Conservation (phyloP, 2,113 vertebrate genomes). For the Anoura caudifer region DNA sequence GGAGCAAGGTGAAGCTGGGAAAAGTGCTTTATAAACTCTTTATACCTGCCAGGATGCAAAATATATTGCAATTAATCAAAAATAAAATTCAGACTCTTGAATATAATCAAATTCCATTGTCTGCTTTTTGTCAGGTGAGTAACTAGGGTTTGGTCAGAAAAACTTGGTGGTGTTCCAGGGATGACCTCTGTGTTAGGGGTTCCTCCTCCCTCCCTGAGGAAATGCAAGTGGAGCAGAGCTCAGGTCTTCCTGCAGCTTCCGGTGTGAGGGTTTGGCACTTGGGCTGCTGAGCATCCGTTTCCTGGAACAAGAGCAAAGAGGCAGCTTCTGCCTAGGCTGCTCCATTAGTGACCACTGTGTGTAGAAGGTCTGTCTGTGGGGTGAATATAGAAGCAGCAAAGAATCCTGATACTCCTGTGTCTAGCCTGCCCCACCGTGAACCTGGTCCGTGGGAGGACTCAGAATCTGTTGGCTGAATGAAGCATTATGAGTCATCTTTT, state of each 20-base stretch:
- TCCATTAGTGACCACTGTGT: not conserved
- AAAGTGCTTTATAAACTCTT: not conserved
- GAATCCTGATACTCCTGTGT: not conserved
- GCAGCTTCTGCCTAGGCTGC: not conserved
- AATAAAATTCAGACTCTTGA: not conserved
- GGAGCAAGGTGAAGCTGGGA: not conserved
- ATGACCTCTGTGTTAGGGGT: not conserved
- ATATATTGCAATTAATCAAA: not conserved
- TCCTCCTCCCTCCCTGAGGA: not conserved
- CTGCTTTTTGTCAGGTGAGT: not conserved
- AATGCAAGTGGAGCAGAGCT: too few relatives aligned
- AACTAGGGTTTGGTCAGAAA: not conserved
- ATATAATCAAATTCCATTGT: not conserved
- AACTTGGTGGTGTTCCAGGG: not conserved
- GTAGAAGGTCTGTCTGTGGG: not conserved
- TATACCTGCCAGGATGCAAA: not conserved
- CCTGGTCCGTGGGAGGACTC: not conserved
- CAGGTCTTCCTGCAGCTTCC: not conserved
- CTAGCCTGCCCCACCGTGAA: not conserved
- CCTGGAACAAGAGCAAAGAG: not conserved
- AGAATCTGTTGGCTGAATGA: not conserved
- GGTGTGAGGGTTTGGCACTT: not conserved
- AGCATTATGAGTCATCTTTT: not conserved
- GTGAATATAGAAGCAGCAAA: not conserved
- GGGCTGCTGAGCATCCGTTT: not conserved